phyloP scores from a whole-genome alignment of 2,888 invertebrate genomes.

The Troides aeacus region DNA sequence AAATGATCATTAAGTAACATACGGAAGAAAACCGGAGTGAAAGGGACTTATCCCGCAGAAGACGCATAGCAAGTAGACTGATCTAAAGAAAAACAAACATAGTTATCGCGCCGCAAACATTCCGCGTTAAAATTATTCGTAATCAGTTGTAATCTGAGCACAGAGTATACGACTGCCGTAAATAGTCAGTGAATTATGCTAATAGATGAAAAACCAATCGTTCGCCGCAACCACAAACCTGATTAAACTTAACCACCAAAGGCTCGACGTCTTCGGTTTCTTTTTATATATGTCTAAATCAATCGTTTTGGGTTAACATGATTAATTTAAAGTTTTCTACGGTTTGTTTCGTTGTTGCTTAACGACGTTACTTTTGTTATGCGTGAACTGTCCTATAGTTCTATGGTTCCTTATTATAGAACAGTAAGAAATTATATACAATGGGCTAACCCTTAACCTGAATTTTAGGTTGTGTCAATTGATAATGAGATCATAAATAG shows the following conservation, averaged over 20 bases:
- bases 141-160: not conserved
- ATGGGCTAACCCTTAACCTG: not conserved
- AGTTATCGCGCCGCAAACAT: not conserved
- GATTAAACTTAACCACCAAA: constrained; percentile 22
- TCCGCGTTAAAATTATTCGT: not conserved
- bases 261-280: constrained; percentile 1
- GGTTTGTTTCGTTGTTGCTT: constrained; percentile 12
- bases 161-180: constrained; percentile 9
- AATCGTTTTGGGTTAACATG: constrained; percentile 22
- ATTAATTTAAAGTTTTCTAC: constrained; percentile 21
- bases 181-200: constrained; percentile 7
- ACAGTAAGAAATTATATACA: not conserved
- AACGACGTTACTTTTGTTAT: constrained; percentile 8
- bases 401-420: constrained; percentile 15
- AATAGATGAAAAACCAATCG: constrained; percentile 7
- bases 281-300: constrained; percentile 28
- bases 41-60: too few species aligned
- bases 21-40: too few species aligned
- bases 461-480: too few species aligned
- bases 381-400: not conserved
- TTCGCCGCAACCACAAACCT: constrained; percentile 7
- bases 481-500: too few species aligned
- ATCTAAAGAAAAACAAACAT: too few species aligned
- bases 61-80: too few species aligned
- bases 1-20: too few species aligned